These are phyloP conservation scores for Menidia menidia DNA, from an alignment of 2,797 vertebrate genomes.

Conservation along the genomic window DNA sequence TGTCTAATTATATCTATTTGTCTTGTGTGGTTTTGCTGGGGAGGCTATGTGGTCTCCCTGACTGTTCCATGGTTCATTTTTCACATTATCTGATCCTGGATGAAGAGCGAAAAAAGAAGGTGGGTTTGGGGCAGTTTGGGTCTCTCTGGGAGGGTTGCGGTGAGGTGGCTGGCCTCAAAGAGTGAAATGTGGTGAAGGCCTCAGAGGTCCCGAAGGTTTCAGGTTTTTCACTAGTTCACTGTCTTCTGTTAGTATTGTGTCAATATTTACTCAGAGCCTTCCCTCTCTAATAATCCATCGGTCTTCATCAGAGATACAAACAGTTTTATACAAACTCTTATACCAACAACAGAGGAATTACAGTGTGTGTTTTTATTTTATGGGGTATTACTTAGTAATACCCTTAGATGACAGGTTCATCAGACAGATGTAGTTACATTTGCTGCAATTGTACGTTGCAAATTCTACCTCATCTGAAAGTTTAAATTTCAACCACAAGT, in stretches of 20 bases:
- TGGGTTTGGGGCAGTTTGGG: slow-evolving; percentile 53
- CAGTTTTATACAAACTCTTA: slow-evolving; percentile 14
- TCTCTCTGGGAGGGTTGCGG: slow-evolving; percentile 59
- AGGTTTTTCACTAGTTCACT: slow-evolving; percentile 55
- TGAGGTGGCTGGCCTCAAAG: slow-evolving; percentile 44
- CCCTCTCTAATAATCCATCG: slow-evolving; percentile 53
- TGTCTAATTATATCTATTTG: slow-evolving; percentile 84
- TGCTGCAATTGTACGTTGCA: slow-evolving; percentile 1
- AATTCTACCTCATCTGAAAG: slow-evolving; percentile 18
- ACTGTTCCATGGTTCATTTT: slow-evolving; percentile 80
- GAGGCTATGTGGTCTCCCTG: slow-evolving; percentile 78
- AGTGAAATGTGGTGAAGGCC: slow-evolving; percentile 53
- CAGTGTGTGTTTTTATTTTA: neutral
- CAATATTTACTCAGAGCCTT: slow-evolving; percentile 58
- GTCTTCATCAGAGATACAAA: slow-evolving; percentile 50
- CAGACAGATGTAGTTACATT: slow-evolving; percentile 16
- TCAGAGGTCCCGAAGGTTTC: slow-evolving; percentile 50
- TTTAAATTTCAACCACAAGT: slow-evolving; percentile 12
- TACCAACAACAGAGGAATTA: slow-evolving; percentile 13
- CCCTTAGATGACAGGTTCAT: slow-evolving; percentile 8
- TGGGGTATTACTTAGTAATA: slow-evolving; percentile 1
- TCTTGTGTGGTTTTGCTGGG: slow-evolving; percentile 82
- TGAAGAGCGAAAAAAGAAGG: slow-evolving; percentile 62
- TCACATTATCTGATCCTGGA: slow-evolving; percentile 81
- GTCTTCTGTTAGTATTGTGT: slow-evolving; percentile 49